Evolutionary conservation across 2,113 vertebrate genomes (phyloP), one percentile per base, ranked within the genome.

Genomic region (Toxotes jaculatrix): DNA sequence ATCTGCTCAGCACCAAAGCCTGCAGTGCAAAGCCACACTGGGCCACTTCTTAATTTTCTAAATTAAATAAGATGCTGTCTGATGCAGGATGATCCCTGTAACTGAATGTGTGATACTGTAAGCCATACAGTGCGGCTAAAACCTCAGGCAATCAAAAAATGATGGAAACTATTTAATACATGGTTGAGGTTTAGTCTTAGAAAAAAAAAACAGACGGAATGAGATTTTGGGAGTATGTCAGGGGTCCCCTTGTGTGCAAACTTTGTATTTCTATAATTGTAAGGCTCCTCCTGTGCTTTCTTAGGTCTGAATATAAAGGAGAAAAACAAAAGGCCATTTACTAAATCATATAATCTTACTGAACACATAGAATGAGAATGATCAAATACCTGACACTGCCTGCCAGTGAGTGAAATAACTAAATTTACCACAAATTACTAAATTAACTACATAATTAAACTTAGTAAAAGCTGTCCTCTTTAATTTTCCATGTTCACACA

Each of bases 31-130:
- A 88, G 82, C 79, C 80, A 73, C 83, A 62, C 23, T 11, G 34
- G 60, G 62, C 66, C 76, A 19, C 47, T 60, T 74, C 43, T 67
- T 89, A 68, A 92, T 92, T 89, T 80, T 47, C 53, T 60, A 87
- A 85, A 92, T 90, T 88, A 85, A 91, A 92, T 87, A 86, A 71
- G 36, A 45, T 64, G 47, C 70, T 60, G 62, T 65, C 57, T 79
- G 75, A 79, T 65, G 57, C 71, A 40, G 78, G 45, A 61, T 32
- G 80, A 84, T 74, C 76, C 70, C 71, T 64, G 0, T 7, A 31
- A 36, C 62, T 53, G 7, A 60, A 65, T 32, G 47, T 27, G 23
- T 55, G 62, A 31, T 36, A 49, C 72, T 40, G 21, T 65, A 47
- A 80, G 38, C 40, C n/a, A 3, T 4, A 49, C n/a, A 1, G 5